Evolutionary conservation across 1,140 invertebrate genomes (phyloP).

Genomic region (Drosophila sproati): DNA sequence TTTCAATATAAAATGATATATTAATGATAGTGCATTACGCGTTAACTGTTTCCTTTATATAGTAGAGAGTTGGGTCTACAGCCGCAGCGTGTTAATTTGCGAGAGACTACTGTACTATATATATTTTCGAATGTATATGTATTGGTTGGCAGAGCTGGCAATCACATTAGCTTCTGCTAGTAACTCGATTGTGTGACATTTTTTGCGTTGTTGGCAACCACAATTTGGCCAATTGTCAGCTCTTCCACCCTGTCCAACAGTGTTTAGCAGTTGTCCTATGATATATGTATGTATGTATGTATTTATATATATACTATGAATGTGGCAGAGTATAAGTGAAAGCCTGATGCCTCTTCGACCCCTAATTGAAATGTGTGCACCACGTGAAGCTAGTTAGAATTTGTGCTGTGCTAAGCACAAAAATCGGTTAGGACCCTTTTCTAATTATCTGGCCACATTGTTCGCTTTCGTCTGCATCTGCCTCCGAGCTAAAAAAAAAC

Average conservation of each 20-base stretch:
- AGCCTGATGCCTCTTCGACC: background rate
- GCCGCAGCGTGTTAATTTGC: no score
- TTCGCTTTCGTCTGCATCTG: background rate
- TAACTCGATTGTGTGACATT: constrained; percentile 41
- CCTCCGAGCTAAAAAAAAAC: background rate
- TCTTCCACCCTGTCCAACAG: constrained; percentile 4
- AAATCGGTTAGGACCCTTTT: constrained; percentile 30
- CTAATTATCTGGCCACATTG: constrained; percentile 44
- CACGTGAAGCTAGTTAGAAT: constrained; percentile 12
- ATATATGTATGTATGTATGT: constrained; percentile 7
- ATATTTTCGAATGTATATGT: background rate
- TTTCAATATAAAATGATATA: no score
- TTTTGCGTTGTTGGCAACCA: constrained; percentile 24
- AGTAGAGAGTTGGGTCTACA: no score
- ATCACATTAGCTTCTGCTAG: constrained; percentile 20
- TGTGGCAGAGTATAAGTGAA: background rate
- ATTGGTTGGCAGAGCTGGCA: background rate
- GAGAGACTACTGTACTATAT: background rate
- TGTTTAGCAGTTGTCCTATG: constrained; percentile 8
- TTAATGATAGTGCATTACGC: no score
- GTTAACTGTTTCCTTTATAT: no score
- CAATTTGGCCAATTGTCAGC: constrained; percentile 30
- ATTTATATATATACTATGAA: constrained; percentile 2
- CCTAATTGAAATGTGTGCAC: constrained; percentile 53
- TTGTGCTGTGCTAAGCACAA: constrained; percentile 50